Evolutionary conservation across 2,888 invertebrate species (phyloP), one percentile per base, ranked within the genome.

Genomic region (Cinara cedri): DNA sequence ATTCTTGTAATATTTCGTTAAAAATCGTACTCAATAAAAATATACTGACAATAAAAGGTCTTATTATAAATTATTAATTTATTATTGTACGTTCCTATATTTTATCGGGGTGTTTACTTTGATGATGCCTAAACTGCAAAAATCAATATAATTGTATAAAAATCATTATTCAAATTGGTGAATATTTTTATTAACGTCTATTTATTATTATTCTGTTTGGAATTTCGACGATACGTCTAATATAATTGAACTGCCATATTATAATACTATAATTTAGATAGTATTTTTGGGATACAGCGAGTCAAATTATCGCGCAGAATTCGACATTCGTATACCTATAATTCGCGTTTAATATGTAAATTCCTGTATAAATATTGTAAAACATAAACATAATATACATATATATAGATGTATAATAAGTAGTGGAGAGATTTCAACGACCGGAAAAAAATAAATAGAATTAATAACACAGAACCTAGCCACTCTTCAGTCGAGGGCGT

Each of bases 401-500:
- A 42, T 49, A 19, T 54, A n/a, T 57, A 13, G 6, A 16, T 44
- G 49, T 51, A 34, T 26, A 34, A 55, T 13, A 21, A 74, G 42
- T 74, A 42, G 21, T 24, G 34, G 9, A 74, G 34, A 62, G 19
- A 62, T 55, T 71, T 19, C 19, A 44, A 71, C 55, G 71, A 62
- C 55, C 34, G 34, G 51, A 49, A 60, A 16, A 57, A 55, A 46
- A n/a, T n/a, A 26, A 49, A 42, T 11, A 10, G 16, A n/a, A 14
- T 26, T 68, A 26, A 68, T 62, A 72, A 60, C 46, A 60, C n/a
- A 46, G 54, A 72, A 19, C 24, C n/a, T 26, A 72, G 49, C n/a
- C n/a, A 72, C 8, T 72, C 14, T 46, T 8, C 49, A 72, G 51
- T 54, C 34, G 57, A 76, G 34, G 76, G 76, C 21, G 76, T 76